phyloP scores from a whole-genome alignment of 2,888 invertebrate species.

The Taenaris catops region DNA sequence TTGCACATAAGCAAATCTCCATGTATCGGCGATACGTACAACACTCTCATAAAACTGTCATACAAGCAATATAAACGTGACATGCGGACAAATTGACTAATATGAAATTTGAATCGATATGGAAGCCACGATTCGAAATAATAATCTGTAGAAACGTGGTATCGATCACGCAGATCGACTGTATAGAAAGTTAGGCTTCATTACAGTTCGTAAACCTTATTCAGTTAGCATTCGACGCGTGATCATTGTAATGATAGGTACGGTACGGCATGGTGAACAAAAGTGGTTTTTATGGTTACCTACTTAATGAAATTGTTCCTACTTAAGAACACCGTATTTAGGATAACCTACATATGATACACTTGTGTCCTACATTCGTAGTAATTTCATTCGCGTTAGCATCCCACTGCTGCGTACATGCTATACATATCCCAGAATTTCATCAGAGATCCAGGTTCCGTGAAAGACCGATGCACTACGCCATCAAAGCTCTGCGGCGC shows the following conservation, averaged over 20 bases:
- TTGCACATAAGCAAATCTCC: no score
- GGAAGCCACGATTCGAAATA: no score
- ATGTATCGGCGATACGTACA: neutral
- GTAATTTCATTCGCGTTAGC: no score
- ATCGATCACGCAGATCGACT: constrained; percentile 17
- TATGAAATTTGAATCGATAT: constrained; percentile 5
- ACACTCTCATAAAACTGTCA: constrained; percentile 13
- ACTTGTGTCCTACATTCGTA: no score
- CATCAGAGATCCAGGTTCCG: no score
- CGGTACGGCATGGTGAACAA: neutral
- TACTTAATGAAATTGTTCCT: no score
- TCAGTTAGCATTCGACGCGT: constrained; percentile 7
- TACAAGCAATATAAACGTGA: constrained; percentile 19
- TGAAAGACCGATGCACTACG: no score
- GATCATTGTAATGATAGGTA: neutral
- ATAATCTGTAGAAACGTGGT: constrained; percentile 11
- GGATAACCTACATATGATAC: no score
- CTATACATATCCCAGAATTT: no score
- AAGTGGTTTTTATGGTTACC: neutral
- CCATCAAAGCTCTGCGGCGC: no score
- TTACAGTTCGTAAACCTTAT: constrained; percentile 7
- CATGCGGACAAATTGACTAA: constrained; percentile 16
- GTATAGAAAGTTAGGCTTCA: constrained; percentile 5
- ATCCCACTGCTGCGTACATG: no score
- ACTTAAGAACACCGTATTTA: no score